Conservation (phyloP, 2,113 vertebrate genomes). For the Prochilodus magdalenae region DNA sequence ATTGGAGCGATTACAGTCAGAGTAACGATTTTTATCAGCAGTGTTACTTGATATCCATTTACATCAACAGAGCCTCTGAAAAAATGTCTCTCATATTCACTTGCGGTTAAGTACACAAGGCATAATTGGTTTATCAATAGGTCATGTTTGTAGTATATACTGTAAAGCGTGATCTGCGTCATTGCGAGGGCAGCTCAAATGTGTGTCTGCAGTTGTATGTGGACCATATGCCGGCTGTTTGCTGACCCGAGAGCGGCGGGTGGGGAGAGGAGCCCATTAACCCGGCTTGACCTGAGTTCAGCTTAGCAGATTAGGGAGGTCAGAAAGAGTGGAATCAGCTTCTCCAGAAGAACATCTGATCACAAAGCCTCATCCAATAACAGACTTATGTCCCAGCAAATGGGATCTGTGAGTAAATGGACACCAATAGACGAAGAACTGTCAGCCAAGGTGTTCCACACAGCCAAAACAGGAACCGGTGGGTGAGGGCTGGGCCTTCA, state of each 20-base stretch:
- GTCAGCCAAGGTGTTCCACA: conserved; percentile 38
- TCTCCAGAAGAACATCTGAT: conserved; percentile 73
- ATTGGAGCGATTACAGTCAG: conserved; percentile 57
- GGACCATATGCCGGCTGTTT: conserved; percentile 20
- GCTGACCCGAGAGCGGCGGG: conserved; percentile 39
- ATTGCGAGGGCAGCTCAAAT: background rate
- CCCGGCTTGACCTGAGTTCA: conserved; percentile 55
- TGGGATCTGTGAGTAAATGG: conserved; percentile 62
- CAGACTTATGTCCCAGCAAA: conserved; percentile 66
- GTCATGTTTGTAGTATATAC: conserved; percentile 29
- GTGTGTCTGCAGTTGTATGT: background rate
- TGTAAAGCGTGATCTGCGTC: conserved; percentile 29
- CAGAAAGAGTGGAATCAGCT: conserved; percentile 73
- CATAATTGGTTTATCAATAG: conserved; percentile 49
- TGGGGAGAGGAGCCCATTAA: conserved; percentile 50
- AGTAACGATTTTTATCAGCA: conserved; percentile 56
- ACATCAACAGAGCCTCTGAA: conserved; percentile 43
- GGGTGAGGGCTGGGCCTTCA: background rate
- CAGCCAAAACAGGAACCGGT: conserved; percentile 16
- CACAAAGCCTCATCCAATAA: conserved; percentile 73
- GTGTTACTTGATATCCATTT: conserved; percentile 53
- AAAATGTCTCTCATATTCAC: conserved; percentile 50
- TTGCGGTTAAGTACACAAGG: conserved; percentile 34
- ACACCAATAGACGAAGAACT: conserved; percentile 38
- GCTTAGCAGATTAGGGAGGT: conserved; percentile 69